Evolutionary conservation across 1,140 invertebrate genomes (phyloP).

Genomic region (Octopus bimaculoides): DNA sequence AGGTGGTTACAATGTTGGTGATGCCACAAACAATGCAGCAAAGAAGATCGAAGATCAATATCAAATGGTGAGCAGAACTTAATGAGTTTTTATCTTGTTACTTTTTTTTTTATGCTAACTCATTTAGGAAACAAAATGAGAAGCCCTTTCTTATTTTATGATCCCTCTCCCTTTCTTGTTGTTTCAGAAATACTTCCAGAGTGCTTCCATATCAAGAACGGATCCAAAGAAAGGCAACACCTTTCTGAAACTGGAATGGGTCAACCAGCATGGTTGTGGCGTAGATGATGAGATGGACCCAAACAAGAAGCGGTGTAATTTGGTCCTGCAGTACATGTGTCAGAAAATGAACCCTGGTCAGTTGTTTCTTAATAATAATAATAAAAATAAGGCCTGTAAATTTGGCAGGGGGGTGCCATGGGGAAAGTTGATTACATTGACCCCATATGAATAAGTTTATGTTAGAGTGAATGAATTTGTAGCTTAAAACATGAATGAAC

Average conservation of each 20-base stretch:
- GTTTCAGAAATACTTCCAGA: constrained; percentile 55
- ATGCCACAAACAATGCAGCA: constrained; percentile 34
- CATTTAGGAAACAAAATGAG: no score
- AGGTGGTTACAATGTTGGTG: constrained; percentile 57
- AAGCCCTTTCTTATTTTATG: no score
- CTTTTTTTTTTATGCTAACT: no score
- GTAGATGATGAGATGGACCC: constrained; percentile 47
- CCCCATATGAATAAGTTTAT: no score
- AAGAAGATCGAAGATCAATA: constrained; percentile 50
- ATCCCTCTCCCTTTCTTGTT: no score
- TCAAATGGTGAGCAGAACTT: constrained; percentile 47
- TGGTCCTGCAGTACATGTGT: constrained; percentile 56
- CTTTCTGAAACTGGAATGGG: constrained; percentile 51
- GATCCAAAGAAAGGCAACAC: constrained; percentile 32
- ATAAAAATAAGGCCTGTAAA: neutral
- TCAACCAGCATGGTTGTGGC: constrained; percentile 57
- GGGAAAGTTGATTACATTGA: no score
- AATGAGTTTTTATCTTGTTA: no score
- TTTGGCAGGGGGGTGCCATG: no score
- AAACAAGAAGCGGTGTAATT: constrained; percentile 53
- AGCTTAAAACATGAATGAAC: no score
- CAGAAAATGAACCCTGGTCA: constrained; percentile 20
- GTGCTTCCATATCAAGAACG: constrained; percentile 36
- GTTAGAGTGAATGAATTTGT: no score
- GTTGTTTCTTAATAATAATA: no score